phyloP scores from a whole-genome alignment of 2,797 vertebrate species.

The Hypotaenidia okinawae region DNA sequence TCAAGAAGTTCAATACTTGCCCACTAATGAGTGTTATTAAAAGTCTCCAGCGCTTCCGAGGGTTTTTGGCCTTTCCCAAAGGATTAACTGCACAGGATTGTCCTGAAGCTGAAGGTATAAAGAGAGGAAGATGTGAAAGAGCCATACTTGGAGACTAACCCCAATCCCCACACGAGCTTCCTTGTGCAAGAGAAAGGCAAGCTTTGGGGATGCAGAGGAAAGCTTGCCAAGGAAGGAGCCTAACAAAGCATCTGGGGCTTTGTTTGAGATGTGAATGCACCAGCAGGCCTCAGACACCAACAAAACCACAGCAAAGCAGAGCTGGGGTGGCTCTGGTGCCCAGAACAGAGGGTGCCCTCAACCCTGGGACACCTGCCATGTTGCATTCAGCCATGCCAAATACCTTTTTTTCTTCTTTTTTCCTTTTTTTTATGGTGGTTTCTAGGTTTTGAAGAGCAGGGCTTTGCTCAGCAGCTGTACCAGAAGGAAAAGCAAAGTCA shows the following conservation, averaged over 20 bases:
- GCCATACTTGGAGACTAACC: neutral
- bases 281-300: neutral
- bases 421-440: rapidly evolving
- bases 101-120: neutral
- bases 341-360: neutral
- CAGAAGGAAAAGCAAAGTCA: neutral
- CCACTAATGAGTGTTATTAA: neutral
- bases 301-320: neutral
- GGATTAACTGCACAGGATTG: neutral
- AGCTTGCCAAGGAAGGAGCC: constrained; percentile 28
- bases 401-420: neutral
- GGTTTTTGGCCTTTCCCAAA: neutral
- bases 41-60: rapidly evolving
- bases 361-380: neutral
- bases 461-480: neutral
- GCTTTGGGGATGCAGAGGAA: neutral
- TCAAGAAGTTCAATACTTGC: neutral
- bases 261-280: neutral
- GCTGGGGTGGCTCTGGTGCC: neutral
- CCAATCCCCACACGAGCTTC: neutral
- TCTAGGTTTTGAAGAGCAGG: neutral
- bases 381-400: neutral
- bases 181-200: neutral
- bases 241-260: neutral
- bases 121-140: neutral